Evolutionary conservation across 2,888 invertebrate species (phyloP), one percentile per base, ranked within the genome.

Genomic region (Chloroclysta siterata): DNA sequence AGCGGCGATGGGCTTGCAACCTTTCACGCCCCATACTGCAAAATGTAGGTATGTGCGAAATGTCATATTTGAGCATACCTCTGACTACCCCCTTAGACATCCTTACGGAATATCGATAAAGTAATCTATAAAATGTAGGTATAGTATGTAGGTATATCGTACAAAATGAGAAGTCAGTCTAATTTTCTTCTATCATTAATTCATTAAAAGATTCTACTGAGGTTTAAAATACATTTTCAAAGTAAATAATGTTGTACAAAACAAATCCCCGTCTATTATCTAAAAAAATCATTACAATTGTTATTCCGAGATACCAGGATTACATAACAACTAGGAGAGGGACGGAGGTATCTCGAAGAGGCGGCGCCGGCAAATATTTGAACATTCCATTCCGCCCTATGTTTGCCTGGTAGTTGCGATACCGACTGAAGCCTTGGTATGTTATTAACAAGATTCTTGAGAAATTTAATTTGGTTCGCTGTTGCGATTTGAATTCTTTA

Each of bases 361-460:
- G 78, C 78, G 77, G 72, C 74, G 73, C 79, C 72, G 58, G 65
- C 72, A 84, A 85, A 84, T 85, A 84, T 85, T 85, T 85, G 82
- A 75, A 72, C 79, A 78, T 65, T 65, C 65, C 65, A 72, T 79
- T 74, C 81, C 78, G 80, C 79, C 82, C 82, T 73, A 76, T 85
- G 84, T 84, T 85, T 85, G 82, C 82, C 79, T 79, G 82, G 78
- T 81, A 83, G 78, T 76, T 76, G 64, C 71, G 66, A 70, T 65
- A 68, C 59, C 53, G 62, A 75, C 78, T 80, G 78, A 74, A 73
- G 72, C 71, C 81, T 76, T 81, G 74, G 82, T 81, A 78, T 71
- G 61, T 65, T 65, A 65, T 65, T 65, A 65, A 74, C 72, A 69
- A 56, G 63, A 63, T 58, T 60, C 62, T 61, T 61, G 65, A 63